Percentiles rank a stretch among this genome's conserved stretches.
These are phyloP conservation scores for Penaeus vannamei DNA, from an alignment of 1,140 invertebrate genomes.

Conservation along the genomic window DNA sequence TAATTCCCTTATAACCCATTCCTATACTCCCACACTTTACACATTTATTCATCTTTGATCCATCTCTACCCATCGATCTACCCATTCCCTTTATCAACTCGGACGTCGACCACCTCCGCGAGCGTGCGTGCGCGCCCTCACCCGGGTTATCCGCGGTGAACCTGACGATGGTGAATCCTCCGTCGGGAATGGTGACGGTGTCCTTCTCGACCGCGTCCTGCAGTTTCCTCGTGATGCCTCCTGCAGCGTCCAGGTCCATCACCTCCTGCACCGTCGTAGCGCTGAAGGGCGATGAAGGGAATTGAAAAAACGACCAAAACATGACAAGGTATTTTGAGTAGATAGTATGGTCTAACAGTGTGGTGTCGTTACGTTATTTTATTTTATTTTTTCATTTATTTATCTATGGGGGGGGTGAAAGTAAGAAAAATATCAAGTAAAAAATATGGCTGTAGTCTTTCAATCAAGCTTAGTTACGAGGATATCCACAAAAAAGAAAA, in stretches of 20 bases:
- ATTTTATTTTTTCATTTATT: too few species aligned
- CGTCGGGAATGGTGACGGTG: slow-evolving; percentile 91
- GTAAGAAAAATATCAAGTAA: too few species aligned
- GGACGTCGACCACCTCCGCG: background rate
- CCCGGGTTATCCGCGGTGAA: slow-evolving; percentile 92
- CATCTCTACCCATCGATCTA: background rate
- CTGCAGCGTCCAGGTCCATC: slow-evolving; percentile 71
- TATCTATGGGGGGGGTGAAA: too few species aligned
- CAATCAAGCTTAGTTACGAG: too few species aligned
- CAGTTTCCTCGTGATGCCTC: slow-evolving; percentile 82
- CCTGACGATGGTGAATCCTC: slow-evolving; percentile 89
- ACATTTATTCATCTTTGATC: too few species aligned
- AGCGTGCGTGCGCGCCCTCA: slow-evolving; percentile 69
- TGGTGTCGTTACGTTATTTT: too few species aligned
- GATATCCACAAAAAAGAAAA: too few species aligned
- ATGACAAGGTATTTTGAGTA: background rate
- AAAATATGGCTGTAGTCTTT: too few species aligned
- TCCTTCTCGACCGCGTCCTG: slow-evolving; percentile 85
- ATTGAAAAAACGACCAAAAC: background rate
- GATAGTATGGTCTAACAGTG: too few species aligned
- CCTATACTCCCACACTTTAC: too few species aligned
- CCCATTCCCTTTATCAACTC: background rate
- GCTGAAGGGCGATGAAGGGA: background rate
- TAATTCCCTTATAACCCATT: too few species aligned
- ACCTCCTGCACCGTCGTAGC: slow-evolving; percentile 40